A percentile compares a stretch with the other conserved stretches of the same genome.
phyloP scores from a whole-genome alignment of 2,888 invertebrate genomes.

The Lycophotia porphyrea region DNA sequence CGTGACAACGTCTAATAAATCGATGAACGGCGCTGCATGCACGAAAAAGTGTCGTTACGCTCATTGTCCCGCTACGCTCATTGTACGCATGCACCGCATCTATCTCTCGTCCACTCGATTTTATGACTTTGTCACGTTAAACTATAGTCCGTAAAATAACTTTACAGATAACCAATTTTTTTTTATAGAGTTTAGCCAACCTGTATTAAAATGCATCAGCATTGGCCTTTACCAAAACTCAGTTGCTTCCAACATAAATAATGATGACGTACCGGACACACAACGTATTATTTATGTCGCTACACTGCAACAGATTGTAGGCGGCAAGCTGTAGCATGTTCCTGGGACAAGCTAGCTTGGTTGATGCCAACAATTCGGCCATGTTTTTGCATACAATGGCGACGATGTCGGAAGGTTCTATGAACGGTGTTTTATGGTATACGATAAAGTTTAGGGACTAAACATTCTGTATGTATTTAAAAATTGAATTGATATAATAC shows the following conservation, averaged over 20 bases:
- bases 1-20: too few relatives aligned
- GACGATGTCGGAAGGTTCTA: conserved; percentile 8
- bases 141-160: too few relatives aligned
- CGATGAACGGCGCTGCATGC: too few relatives aligned
- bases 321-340: conserved; percentile 45
- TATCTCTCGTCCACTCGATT: too few relatives aligned
- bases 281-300: conserved; percentile 8
- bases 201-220: neutral
- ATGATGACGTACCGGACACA: neutral
- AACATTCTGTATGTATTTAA: neutral
- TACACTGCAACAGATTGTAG: conserved; percentile 30
- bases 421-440: conserved; percentile 26
- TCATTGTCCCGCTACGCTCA: too few relatives aligned
- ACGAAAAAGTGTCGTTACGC: too few relatives aligned
- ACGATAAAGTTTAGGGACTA: conserved; percentile 3
- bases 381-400: conserved; percentile 42
- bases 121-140: too few relatives aligned
- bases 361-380: conserved; percentile 49
- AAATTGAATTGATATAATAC: neutral
- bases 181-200: neutral
- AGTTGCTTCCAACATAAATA: neutral
- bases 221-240: neutral
- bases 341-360: conserved; percentile 44
- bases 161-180: too few relatives aligned
- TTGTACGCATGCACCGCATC: too few relatives aligned